Percentiles rank a stretch among this genome's conserved stretches.
Evolutionary conservation across 2,888 invertebrate genomes (phyloP).

Genomic region (Euplexia lucipara): DNA sequence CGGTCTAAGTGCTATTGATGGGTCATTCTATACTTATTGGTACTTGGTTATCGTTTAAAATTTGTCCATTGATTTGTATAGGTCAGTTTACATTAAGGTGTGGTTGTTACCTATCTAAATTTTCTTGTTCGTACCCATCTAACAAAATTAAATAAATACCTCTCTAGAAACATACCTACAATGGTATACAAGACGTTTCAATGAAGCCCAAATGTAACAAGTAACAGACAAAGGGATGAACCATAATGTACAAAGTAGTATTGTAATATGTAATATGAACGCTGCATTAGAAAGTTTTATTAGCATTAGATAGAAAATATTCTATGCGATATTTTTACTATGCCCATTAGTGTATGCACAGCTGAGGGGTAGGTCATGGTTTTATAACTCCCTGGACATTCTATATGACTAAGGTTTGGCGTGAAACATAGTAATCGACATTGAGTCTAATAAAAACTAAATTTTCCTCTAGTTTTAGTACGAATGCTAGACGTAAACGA

Average conservation of each 20-base stretch:
- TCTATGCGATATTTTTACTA: constrained; percentile 34
- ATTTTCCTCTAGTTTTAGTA: too few species aligned
- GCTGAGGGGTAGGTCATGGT: constrained; percentile 54
- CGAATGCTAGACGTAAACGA: too few species aligned
- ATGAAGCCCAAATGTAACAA: constrained; percentile 45
- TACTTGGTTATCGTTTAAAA: too few species aligned
- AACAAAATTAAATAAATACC: not conserved
- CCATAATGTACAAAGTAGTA: constrained; percentile 23
- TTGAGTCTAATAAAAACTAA: constrained; percentile 23
- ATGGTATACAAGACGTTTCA: constrained; percentile 18
- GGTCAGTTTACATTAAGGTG: not conserved
- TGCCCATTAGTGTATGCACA: constrained; percentile 36
- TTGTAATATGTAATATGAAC: constrained; percentile 13
- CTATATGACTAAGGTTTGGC: constrained; percentile 43
- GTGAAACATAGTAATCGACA: constrained; percentile 34
- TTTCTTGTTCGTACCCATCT: not conserved
- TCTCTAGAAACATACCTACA: not conserved
- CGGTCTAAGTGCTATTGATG: too few species aligned
- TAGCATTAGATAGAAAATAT: constrained; percentile 9
- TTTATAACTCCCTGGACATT: constrained; percentile 48
- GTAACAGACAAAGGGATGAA: constrained; percentile 19
- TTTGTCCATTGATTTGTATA: not conserved
- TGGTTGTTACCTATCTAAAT: not conserved
- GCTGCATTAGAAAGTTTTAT: constrained; percentile 8
- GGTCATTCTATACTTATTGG: too few species aligned